Conservation (phyloP, 2,888 invertebrate species). For the Agrypnus murinus region DNA sequence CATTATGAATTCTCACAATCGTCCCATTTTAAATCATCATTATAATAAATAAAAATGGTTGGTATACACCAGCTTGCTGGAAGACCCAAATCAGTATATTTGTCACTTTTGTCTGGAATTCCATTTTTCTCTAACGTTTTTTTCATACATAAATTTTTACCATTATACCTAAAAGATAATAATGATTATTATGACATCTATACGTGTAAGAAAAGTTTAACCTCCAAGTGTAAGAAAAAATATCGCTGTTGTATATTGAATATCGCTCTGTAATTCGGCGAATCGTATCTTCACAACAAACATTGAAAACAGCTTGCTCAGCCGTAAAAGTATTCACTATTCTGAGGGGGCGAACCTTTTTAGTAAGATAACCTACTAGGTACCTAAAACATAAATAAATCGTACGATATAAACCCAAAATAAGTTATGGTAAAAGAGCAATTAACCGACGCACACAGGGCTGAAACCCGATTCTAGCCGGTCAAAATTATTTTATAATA, state of each 20-base stretch:
- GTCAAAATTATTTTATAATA: no score
- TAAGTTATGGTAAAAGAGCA: no score
- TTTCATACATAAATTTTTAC: constrained; percentile 72
- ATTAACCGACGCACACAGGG: no score
- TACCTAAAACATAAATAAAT: no score
- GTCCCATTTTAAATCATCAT: constrained; percentile 78
- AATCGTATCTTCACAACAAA: constrained; percentile 89
- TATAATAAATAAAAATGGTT: constrained; percentile 80
- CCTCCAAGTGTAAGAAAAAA: constrained; percentile 85
- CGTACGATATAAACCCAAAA: no score
- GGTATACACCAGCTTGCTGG: constrained; percentile 81
- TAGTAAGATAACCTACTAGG: constrained; percentile 81
- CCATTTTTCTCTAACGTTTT: constrained; percentile 81
- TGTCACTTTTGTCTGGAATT: constrained; percentile 80
- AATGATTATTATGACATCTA: no score
- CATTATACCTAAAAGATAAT: constrained; percentile 78
- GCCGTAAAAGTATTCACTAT: constrained; percentile 84
- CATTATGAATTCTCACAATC: no score
- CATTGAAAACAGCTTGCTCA: constrained; percentile 73
- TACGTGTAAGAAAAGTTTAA: no score
- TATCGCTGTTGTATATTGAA: constrained; percentile 82
- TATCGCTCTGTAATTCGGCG: constrained; percentile 80
- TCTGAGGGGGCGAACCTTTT: constrained; percentile 80
- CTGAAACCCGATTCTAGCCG: no score
- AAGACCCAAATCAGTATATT: constrained; percentile 75